These are phyloP conservation scores for Pollenia amentaria DNA, from an alignment of 2,888 invertebrate species.

Conservation along the genomic window DNA sequence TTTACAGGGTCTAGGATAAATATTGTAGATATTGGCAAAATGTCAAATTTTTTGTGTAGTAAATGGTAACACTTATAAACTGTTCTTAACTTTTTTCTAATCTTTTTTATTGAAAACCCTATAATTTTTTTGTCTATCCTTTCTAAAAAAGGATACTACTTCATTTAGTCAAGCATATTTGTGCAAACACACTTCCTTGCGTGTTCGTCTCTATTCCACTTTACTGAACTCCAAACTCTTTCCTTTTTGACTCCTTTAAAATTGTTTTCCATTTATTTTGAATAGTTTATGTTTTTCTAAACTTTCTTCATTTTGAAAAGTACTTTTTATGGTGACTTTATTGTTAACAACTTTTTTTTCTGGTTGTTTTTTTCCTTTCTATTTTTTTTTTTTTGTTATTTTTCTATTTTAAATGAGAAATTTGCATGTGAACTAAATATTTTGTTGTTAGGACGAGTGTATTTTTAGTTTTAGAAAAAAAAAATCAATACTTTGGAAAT, in stretches of 20 bases:
- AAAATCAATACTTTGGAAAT: conserved; percentile 70
- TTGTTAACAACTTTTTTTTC: conserved; percentile 27
- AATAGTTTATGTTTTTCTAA: conserved; percentile 34
- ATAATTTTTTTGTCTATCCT: neutral
- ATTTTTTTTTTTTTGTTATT: conserved; percentile 13
- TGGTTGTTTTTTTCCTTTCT: conserved; percentile 17
- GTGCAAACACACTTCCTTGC: conserved; percentile 1
- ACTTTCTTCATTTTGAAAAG: conserved; percentile 39
- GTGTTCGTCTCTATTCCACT: neutral
- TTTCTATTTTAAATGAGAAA: conserved; percentile 17
- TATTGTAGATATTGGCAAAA: too few species aligned
- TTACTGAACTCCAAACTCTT: conserved; percentile 15
- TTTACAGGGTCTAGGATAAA: too few species aligned
- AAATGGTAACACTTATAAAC: neutral
- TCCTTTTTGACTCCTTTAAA: neutral
- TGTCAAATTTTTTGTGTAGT: too few species aligned
- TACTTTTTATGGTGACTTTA: conserved; percentile 37
- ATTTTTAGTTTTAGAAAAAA: neutral
- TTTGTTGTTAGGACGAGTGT: conserved; percentile 25
- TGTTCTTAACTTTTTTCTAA: neutral
- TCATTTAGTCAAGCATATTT: conserved; percentile 19
- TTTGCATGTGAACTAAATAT: conserved; percentile 57
- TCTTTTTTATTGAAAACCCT: neutral
- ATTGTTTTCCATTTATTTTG: conserved; percentile 53
- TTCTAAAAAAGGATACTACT: neutral